A percentile compares a stretch with the other conserved stretches of the same genome.
Evolutionary conservation across 2,888 invertebrate species (phyloP).

Genomic region (Piscicola geometra): DNA sequence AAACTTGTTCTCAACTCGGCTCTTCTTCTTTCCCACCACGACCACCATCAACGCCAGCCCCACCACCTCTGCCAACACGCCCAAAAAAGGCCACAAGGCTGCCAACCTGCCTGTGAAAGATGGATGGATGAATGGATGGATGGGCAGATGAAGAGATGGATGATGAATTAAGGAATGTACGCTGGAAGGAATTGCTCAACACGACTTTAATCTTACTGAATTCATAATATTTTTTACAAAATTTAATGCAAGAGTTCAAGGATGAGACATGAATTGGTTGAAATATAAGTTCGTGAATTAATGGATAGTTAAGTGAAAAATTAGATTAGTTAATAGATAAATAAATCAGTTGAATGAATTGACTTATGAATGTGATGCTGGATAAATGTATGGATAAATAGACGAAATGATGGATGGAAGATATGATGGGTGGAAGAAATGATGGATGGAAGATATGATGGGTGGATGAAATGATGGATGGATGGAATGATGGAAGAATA

Average conservation of each 20-base stretch:
- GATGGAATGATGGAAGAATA: conserved; percentile 9
- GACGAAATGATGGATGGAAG: not conserved
- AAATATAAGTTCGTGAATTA: not conserved
- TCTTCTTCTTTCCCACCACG: conserved; percentile 7
- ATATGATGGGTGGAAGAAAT: not conserved
- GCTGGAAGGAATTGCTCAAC: not conserved
- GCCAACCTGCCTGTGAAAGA: conserved; percentile 4
- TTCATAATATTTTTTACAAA: no score
- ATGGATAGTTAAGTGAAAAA: not conserved
- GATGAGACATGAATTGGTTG: no score
- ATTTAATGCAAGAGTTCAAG: no score
- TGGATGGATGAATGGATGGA: not conserved
- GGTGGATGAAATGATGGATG: conserved; percentile 5
- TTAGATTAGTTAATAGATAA: not conserved
- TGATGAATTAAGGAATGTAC: not conserved
- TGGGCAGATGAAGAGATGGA: not conserved
- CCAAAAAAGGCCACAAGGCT: not conserved
- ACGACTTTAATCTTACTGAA: no score
- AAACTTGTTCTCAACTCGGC: not conserved
- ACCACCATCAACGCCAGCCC: not conserved
- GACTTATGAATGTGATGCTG: no score
- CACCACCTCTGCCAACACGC: not conserved
- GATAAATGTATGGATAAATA: no score
- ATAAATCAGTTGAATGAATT: no score
- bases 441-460: not conserved